Conservation (phyloP, 2,888 invertebrate genomes). For the Tetheella fluctuosa region DNA sequence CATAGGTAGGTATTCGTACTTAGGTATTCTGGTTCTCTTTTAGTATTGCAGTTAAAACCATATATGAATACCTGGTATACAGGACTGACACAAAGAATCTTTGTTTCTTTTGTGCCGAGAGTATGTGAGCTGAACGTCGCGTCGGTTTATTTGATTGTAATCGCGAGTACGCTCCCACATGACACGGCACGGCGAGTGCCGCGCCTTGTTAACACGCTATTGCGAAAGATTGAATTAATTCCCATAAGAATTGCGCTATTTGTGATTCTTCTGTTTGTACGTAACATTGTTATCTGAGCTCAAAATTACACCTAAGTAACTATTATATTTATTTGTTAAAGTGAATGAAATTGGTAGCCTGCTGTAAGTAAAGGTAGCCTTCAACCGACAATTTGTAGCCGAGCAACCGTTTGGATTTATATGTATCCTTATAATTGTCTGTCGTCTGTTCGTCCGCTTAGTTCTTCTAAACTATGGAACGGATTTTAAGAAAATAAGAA, state of each 20-base stretch:
- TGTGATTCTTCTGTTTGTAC: not conserved
- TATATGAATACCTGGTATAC: constrained; percentile 25
- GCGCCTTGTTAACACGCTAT: constrained; percentile 60
- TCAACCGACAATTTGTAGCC: too few relatives aligned
- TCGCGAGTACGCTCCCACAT: constrained; percentile 63
- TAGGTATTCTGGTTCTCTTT: not conserved
- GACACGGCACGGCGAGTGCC: constrained; percentile 55
- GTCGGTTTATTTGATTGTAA: constrained; percentile 50
- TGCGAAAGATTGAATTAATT: constrained; percentile 58
- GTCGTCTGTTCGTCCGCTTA: too few relatives aligned
- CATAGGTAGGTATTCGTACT: too few relatives aligned
- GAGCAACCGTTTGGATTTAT: too few relatives aligned
- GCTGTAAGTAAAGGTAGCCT: too few relatives aligned
- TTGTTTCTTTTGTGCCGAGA: constrained; percentile 64
- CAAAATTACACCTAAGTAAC: too few relatives aligned
- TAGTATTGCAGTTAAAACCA: constrained; percentile 1
- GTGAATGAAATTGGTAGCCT: too few relatives aligned
- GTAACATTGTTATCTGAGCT: too few relatives aligned
- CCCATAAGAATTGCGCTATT: constrained; percentile 36
- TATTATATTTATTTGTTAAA: too few relatives aligned
- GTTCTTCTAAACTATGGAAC: too few relatives aligned
- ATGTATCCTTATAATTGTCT: too few relatives aligned
- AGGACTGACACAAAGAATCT: constrained; percentile 59
- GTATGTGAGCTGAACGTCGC: constrained; percentile 50
- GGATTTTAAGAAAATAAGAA: too few relatives aligned